These are phyloP conservation scores for Cygnus atratus DNA, from an alignment of 2,113 vertebrate species.

Conservation along the genomic window DNA sequence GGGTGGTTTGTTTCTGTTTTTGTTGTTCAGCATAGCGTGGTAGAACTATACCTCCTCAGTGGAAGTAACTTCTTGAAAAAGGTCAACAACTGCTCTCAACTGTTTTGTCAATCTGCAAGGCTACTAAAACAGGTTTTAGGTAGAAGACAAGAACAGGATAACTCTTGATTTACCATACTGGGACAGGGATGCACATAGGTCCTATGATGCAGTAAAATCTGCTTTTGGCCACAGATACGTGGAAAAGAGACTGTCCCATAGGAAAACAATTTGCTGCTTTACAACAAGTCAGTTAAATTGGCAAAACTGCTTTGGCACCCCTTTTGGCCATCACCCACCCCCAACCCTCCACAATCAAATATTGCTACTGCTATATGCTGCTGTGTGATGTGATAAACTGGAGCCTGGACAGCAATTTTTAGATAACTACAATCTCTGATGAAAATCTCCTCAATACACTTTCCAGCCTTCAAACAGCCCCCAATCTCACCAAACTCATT, in stretches of 20 bases:
- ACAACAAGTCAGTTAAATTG: not conserved
- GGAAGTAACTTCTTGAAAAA: not conserved
- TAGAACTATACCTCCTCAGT: not conserved
- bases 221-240: not conserved
- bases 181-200: not conserved
- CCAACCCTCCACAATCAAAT: not conserved
- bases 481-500: accelerated
- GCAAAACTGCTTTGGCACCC: not conserved
- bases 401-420: not conserved
- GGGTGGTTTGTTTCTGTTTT: not conserved
- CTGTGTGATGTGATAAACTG: accelerated
- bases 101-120: not conserved
- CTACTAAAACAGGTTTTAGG: not conserved
- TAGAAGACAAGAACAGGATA: not conserved
- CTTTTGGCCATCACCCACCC: too few species aligned
- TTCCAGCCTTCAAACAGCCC: not conserved
- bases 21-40: not conserved
- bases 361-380: not conserved
- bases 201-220: not conserved
- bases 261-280: not conserved
- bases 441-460: not conserved
- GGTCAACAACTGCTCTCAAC: not conserved
- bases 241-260: not conserved
- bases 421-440: not conserved
- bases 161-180: not conserved